These are phyloP conservation scores for Fringilla coelebs DNA, from an alignment of 2,797 vertebrate genomes.

Conservation along the genomic window DNA sequence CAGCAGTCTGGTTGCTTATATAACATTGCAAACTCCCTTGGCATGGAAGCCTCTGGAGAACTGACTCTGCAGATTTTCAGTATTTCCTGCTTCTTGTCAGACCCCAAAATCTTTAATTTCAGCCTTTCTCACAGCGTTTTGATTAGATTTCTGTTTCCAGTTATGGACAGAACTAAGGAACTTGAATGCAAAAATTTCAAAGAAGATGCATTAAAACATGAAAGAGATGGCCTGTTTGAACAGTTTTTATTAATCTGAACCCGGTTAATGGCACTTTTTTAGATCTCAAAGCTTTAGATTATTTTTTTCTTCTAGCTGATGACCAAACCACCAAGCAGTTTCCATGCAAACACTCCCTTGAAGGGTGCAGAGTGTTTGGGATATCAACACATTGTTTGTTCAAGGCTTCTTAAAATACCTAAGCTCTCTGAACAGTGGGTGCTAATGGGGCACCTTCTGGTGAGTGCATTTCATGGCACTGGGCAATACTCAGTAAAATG, in stretches of 20 bases:
- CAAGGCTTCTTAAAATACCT: background rate
- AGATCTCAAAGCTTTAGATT: background rate
- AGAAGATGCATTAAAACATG: background rate
- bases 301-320: background rate
- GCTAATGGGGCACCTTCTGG: background rate
- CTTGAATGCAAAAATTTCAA: background rate
- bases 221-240: background rate
- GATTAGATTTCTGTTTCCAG: constrained; percentile 9
- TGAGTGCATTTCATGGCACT: background rate
- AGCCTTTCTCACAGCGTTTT: background rate
- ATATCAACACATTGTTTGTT: background rate
- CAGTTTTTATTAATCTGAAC: background rate
- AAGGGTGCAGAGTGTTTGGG: background rate
- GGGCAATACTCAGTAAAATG: background rate
- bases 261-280: background rate
- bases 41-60: background rate
- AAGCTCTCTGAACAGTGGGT: background rate
- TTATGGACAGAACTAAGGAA: background rate
- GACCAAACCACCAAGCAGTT: background rate
- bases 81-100: constrained; percentile 32
- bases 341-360: background rate
- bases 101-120: constrained; percentile 13
- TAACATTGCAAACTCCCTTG: background rate
- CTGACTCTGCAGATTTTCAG: background rate
- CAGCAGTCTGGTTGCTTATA: background rate